Evolutionary conservation across 2,113 vertebrate species (phyloP).

Genomic region (Atractosteus spatula): DNA sequence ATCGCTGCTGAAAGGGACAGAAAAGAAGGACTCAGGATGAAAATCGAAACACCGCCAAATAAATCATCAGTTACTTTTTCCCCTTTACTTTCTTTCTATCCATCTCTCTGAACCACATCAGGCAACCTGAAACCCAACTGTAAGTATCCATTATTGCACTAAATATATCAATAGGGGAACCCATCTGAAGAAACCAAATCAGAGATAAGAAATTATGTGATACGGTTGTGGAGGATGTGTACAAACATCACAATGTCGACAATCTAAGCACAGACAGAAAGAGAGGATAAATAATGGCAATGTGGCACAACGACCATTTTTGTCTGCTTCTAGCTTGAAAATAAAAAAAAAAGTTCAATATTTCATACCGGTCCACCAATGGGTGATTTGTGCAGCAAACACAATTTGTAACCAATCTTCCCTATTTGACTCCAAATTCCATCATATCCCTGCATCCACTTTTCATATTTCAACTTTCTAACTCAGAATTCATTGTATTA

Average conservation of each 20-base stretch:
- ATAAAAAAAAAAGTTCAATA: neutral
- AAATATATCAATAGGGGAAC: conserved; percentile 68
- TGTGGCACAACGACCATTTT: neutral
- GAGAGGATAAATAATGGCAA: neutral
- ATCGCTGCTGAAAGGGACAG: conserved; percentile 82
- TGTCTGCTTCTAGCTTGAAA: neutral
- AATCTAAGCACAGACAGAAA: neutral
- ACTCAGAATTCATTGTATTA: conserved; percentile 16
- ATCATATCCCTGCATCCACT: conserved; percentile 2
- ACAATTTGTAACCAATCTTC: conserved; percentile 2
- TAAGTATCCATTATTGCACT: conserved; percentile 62
- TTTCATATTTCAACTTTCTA: conserved; percentile 26
- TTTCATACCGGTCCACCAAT: neutral
- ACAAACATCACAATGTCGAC: neutral
- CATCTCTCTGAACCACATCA: conserved; percentile 49
- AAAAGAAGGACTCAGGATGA: conserved; percentile 77
- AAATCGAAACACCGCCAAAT: conserved; percentile 90
- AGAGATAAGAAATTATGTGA: conserved; percentile 14
- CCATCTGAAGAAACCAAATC: conserved; percentile 53
- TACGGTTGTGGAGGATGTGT: conserved; percentile 12
- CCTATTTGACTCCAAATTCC: conserved; percentile 2
- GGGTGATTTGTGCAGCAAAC: conserved; percentile 6
- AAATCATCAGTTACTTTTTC: conserved; percentile 90
- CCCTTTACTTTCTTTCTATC: conserved; percentile 22
- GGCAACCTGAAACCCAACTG: conserved; percentile 79